Base-by-base conservation (phyloP, 2,888 invertebrate genomes). In the Chelonus formosanus region DNA sequence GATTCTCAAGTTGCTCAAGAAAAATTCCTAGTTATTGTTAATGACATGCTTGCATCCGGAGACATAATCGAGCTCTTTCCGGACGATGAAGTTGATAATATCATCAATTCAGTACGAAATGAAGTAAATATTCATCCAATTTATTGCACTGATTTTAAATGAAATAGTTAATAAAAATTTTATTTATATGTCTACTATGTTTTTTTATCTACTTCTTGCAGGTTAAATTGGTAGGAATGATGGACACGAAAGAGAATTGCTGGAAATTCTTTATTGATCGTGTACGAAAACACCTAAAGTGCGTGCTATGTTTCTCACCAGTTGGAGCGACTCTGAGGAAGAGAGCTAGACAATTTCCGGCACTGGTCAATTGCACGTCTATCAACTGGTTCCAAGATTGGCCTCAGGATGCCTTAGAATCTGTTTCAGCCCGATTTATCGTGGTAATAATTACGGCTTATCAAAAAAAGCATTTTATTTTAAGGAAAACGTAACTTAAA, bases 371-470 rank as follows among this genome's bases (percentile, higher is more conserved):
- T 85, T 96, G 96, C 80, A 95, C 96, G 0, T 90, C 94, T 10
- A 96, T 97, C 72, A 92, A 97, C 84, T 97, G 97, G 97, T 97
- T 97, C 85, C 96, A 97, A 82, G 95, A 96, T 80, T 98, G 97
- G 97, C 97, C 97, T 0, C 89, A 90, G 78, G 93, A 96, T 80
- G 97, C 97, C 40, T 85, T 98, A 76, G 89, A 92, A 70, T 96
- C 96, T 44, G 97, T 98, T 1, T 95, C 96, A 7, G 88, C 87
- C 72, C 87, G 92, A 68, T 97, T 97, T 83, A 86, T 97, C 63
- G 90, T 92, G 74, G 91, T 92, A 69, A 56, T 35, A 20, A 64
- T 62, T 44, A 32, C 45, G 3, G 5, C 1, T 20, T 20, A 20
- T 20, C 20, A 20, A 20, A 20, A 20, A 20, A 20, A 20, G 20